Conservation (phyloP, 2,888 invertebrate genomes). For the Ischnus inquisitorius region DNA sequence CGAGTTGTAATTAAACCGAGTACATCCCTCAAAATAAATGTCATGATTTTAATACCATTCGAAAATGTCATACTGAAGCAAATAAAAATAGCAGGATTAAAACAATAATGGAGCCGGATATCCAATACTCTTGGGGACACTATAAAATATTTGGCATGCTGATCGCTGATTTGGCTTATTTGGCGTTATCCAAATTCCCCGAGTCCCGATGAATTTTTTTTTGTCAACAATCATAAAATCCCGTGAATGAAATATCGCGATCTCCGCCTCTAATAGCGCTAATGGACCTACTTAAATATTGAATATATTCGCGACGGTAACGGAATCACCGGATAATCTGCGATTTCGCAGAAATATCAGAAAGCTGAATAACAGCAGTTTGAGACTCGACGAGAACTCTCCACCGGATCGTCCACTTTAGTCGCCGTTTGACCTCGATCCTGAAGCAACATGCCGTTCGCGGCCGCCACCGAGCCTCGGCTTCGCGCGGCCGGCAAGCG, state of each 20-base stretch:
- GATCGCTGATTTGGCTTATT: too few species aligned
- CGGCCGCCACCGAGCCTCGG: conserved; percentile 9
- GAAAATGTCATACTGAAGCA: too few species aligned
- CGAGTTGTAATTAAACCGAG: too few species aligned
- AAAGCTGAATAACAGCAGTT: conserved; percentile 12
- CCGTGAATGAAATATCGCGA: neutral
- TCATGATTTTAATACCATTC: too few species aligned
- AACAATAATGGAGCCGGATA: too few species aligned
- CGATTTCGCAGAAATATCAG: neutral
- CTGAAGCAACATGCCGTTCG: conserved; percentile 53
- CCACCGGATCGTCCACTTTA: conserved; percentile 71
- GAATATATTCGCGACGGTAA: neutral
- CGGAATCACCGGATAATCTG: neutral
- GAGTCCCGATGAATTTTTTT: too few species aligned
- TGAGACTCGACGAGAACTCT: conserved; percentile 61
- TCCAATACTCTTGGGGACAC: too few species aligned
- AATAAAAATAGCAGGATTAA: too few species aligned
- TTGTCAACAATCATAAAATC: neutral
- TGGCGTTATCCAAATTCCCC: too few species aligned
- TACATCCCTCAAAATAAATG: too few species aligned
- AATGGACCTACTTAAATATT: neutral
- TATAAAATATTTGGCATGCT: too few species aligned
- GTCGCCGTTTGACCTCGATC: conserved; percentile 77
- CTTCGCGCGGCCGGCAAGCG: conserved; percentile 40
- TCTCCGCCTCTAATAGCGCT: neutral